Conservation (phyloP, 2,888 invertebrate species). For the Vanessa cardui region DNA sequence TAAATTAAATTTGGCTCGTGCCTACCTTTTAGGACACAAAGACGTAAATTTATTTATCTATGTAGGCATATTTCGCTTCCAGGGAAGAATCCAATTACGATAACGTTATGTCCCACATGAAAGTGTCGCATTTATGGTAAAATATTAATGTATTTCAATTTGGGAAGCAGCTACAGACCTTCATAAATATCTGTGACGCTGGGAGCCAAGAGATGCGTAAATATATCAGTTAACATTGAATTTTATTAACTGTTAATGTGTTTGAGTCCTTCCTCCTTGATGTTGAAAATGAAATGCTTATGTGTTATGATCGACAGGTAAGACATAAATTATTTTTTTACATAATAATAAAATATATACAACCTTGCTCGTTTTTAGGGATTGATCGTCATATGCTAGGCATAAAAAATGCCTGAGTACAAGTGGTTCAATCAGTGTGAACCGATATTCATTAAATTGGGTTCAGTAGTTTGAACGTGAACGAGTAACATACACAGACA, state of each 20-base stretch:
- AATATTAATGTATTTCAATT: slow-evolving; percentile 84
- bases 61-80: slow-evolving; percentile 56
- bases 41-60: slow-evolving; percentile 46
- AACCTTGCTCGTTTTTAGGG: no score
- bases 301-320: no score
- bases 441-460: no score
- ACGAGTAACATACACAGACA: no score
- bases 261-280: neutral
- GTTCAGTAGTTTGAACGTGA: no score
- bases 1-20: slow-evolving; percentile 35
- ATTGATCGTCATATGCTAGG: no score
- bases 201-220: slow-evolving; percentile 73
- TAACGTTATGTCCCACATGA: slow-evolving; percentile 80
- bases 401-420: no score
- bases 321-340: no score
- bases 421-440: no score
- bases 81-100: slow-evolving; percentile 81
- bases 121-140: slow-evolving; percentile 83
- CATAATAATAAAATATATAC: no score
- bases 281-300: neutral
- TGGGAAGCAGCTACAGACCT: slow-evolving; percentile 78
- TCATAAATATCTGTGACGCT: slow-evolving; percentile 78
- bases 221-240: slow-evolving; percentile 79
- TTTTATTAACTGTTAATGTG: slow-evolving; percentile 70
- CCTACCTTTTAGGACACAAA: slow-evolving; percentile 39